Base-by-base conservation (phyloP, 2,113 vertebrate species). In the Cariama cristata region DNA sequence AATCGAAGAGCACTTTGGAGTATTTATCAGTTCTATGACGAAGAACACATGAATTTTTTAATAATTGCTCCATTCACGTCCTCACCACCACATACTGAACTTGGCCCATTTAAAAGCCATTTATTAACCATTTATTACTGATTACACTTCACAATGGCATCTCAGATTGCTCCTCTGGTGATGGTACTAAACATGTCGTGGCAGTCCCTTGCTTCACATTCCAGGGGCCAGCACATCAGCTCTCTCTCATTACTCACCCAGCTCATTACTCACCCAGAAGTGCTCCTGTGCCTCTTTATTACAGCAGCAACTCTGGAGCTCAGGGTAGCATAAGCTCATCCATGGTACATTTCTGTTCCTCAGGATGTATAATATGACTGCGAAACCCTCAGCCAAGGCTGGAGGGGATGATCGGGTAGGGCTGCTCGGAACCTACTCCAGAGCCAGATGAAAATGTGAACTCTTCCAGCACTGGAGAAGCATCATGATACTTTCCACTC, bases 51-150 rank as follows among this genome's bases (percentile, higher is more conserved):
- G 59, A 87, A 86, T 97, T 92, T 96, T 97, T 97, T 58, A 97
- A 83, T 92, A 96, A 96, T 88, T 88, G 59, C 52, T 79, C 73
- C 58, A 71, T 89, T 94, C 79, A 72, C 16, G 21, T 72, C 73
- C 79, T 87, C 18, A 8, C 35, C 55, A 80, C 17, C 1, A 4
- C 27, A 14, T 66, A 85, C 92, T 89, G 92, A 96, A 94, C 63
- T 95, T 26, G 16, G 44, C 27, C 30, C 22, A 56, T 88, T 96
- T 93, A 92, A 87, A 96, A 96, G 49, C 22, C 67, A 72, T 94
- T 92, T 81, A 87, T 97, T 96, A 96, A 97, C 95, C 79, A 95
- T 97, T 97, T 89, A 95, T 95, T 92, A 74, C 76, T 88, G 79
- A 95, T 96, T 95, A 76, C 55, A 75, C n/a, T 95, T 95, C 80